Conservation (phyloP, 2,797 vertebrate species). For the Rhinichthys osculus region DNA sequence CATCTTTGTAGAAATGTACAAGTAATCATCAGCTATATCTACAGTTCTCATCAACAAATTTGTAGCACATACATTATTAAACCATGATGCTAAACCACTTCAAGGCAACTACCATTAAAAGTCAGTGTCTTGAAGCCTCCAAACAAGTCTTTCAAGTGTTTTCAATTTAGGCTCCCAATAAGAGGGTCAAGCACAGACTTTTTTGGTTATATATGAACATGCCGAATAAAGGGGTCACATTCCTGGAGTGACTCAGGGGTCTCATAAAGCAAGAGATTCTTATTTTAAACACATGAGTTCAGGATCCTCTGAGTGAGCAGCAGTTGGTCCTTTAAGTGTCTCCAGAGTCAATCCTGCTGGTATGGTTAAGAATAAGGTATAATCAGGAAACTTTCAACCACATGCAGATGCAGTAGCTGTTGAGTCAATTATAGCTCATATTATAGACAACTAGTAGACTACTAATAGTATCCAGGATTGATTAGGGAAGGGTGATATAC, state of each 20-base stretch:
- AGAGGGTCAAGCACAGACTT: conserved; percentile 63
- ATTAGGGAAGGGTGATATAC: neutral
- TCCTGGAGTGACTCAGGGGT: conserved; percentile 68
- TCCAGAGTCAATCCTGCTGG: neutral
- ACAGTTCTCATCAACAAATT: conserved; percentile 67
- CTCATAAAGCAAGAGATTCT: conserved; percentile 61
- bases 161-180: conserved; percentile 65
- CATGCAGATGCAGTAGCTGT: neutral
- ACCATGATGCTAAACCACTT: conserved; percentile 8
- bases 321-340: conserved; percentile 24
- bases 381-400: neutral
- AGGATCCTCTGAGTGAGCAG: neutral
- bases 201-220: conserved; percentile 70
- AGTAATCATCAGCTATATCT: conserved; percentile 56
- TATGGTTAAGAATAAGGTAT: neutral
- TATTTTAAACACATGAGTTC: conserved; percentile 72
- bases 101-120: neutral
- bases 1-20: conserved; percentile 37
- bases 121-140: neutral
- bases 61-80: conserved; percentile 65
- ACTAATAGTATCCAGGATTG: neutral
- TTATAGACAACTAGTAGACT: neutral
- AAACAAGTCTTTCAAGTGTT: conserved; percentile 66
- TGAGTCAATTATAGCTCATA: neutral
- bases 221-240: conserved; percentile 74